Percentiles rank a stretch among this genome's conserved stretches.
Evolutionary conservation across 2,888 invertebrate species (phyloP).

Genomic region (Polylopha cassiicola): DNA sequence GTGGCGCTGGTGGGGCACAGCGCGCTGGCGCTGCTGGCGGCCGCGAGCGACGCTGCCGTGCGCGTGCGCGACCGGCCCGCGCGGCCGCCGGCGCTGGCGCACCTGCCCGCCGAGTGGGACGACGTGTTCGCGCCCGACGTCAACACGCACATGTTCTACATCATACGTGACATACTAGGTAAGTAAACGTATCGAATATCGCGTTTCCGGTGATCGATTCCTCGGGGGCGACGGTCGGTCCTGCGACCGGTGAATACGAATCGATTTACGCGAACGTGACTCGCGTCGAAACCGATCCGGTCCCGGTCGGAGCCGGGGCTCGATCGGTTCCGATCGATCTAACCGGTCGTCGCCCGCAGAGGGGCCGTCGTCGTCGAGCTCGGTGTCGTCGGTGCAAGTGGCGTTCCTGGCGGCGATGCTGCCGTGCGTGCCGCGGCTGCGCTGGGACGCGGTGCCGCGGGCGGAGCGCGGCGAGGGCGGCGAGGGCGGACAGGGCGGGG

Average conservation of each 20-base stretch:
- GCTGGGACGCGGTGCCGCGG: slow-evolving; percentile 10
- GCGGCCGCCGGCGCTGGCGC: slow-evolving; percentile 47
- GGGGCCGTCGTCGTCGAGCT: no score
- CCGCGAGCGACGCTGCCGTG: slow-evolving; percentile 50
- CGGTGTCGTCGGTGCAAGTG: not conserved
- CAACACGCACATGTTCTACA: slow-evolving; percentile 65
- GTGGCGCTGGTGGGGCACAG: slow-evolving; percentile 28
- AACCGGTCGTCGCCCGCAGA: no score
- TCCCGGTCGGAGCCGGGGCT: no score
- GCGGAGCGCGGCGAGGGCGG: slow-evolving; percentile 16
- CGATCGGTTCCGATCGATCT: no score
- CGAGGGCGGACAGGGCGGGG: slow-evolving; percentile 13
- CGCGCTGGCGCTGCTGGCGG: slow-evolving; percentile 36
- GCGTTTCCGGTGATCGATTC: no score
- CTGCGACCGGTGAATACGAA: no score
- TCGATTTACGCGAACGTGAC: no score
- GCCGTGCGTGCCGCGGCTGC: slow-evolving; percentile 17
- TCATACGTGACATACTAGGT: slow-evolving; percentile 44
- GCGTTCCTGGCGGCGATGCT: slow-evolving; percentile 3
- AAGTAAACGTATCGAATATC: slow-evolving; percentile 18
- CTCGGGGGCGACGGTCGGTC: no score
- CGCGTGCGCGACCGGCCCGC: slow-evolving; percentile 37
- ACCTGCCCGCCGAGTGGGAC: slow-evolving; percentile 83
- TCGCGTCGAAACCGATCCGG: no score
- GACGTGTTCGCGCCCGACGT: slow-evolving; percentile 85